phyloP scores from a whole-genome alignment of 2,888 invertebrate genomes.

The Molanna angustata region DNA sequence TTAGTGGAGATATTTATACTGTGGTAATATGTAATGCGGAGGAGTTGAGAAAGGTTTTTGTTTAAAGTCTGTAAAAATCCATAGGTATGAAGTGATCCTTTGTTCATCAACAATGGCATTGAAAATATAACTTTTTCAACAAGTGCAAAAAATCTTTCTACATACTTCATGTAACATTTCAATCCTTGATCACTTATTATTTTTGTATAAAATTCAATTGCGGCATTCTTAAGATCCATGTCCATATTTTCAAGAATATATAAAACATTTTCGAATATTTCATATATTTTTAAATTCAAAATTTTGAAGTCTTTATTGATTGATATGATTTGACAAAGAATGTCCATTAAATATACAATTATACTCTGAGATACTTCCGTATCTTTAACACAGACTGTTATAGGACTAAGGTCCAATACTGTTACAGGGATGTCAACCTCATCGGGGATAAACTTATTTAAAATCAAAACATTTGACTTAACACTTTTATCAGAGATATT shows the following conservation, averaged over 20 bases:
- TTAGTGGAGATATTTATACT: conserved; percentile 1
- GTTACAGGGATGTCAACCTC: conserved; percentile 43
- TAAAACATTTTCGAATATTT: conserved; percentile 39
- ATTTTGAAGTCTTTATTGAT: conserved; percentile 19
- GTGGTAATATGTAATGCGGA: conserved; percentile 6
- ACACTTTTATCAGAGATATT: conserved; percentile 33
- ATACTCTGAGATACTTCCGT: conserved; percentile 39
- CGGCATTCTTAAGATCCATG: conserved; percentile 43
- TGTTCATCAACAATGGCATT: conserved; percentile 6
- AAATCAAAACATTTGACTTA: conserved; percentile 34
- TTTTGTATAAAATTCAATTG: conserved; percentile 43
- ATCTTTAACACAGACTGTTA: conserved; percentile 44
- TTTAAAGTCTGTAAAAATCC: conserved; percentile 5
- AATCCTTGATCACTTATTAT: conserved; percentile 36
- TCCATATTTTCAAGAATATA: conserved; percentile 44
- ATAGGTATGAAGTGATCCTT: conserved; percentile 1
- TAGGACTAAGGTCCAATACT: conserved; percentile 46
- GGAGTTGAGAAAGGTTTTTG: conserved; percentile 5
- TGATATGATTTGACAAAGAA: conserved; percentile 22
- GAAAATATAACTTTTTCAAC: conserved; percentile 19
- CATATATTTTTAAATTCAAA: conserved; percentile 35
- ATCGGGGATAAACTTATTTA: conserved; percentile 51
- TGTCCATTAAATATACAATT: conserved; percentile 35
- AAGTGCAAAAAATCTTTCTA: conserved; percentile 18
- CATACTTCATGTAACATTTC: not conserved